Percentiles rank a stretch among this genome's conserved stretches.
These are phyloP conservation scores for Porites rus DNA, from an alignment of 92 coral and sea anemone species.

Conservation along the genomic window DNA sequence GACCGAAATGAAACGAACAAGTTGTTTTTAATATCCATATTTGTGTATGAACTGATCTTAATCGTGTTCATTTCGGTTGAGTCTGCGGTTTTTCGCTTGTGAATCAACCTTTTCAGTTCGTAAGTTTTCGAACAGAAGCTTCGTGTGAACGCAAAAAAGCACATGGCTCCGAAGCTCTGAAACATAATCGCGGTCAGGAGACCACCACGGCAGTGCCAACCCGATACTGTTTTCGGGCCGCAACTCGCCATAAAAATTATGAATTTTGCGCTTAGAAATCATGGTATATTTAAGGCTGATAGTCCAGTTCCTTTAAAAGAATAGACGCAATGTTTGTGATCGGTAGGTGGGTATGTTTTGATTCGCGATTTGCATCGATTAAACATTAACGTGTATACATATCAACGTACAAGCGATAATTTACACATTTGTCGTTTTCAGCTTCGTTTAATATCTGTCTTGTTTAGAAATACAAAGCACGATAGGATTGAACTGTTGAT, in stretches of 20 bases:
- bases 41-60: background rate
- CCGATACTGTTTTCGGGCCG: background rate
- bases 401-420: conserved; percentile 8
- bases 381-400: conserved; percentile 15
- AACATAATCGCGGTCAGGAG: background rate
- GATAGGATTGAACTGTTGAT: background rate
- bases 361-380: conserved; percentile 27
- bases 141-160: conserved; percentile 2
- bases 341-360: conserved; percentile 39
- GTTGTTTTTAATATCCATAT: conserved; percentile 23
- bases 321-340: conserved; percentile 9
- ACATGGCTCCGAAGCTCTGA: conserved; percentile 9
- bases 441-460: background rate
- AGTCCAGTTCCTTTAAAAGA: background rate
- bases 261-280: background rate
- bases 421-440: conserved; percentile 4
- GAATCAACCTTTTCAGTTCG: conserved; percentile 3
- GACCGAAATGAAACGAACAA: conserved; percentile 23
- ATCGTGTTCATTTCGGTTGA: background rate
- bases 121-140: background rate
- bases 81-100: background rate
- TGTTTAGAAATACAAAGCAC: conserved; percentile 12
- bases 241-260: background rate
- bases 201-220: conserved; percentile 21
- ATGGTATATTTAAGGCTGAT: background rate